phyloP scores from a whole-genome alignment of 1,140 invertebrate species.

The Pollicipes pollicipes region DNA sequence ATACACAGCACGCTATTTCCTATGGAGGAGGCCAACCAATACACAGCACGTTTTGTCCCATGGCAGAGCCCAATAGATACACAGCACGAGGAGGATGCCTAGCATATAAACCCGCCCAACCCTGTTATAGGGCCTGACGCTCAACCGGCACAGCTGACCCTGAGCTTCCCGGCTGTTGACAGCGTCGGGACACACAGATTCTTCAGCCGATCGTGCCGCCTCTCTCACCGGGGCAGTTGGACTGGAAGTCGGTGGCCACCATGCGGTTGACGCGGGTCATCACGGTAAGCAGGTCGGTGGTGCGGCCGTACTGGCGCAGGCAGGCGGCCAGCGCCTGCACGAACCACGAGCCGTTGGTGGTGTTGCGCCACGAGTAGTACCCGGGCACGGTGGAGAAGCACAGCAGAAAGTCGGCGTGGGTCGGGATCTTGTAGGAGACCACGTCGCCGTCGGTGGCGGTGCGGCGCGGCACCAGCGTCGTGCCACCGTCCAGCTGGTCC shows the following conservation, averaged over 20 bases:
- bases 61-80: not conserved
- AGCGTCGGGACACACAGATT: not conserved
- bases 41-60: too few species aligned
- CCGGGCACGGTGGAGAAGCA: constrained; percentile 86
- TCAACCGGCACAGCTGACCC: not conserved
- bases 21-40: too few species aligned
- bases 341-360: constrained; percentile 81
- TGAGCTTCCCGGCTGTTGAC: not conserved
- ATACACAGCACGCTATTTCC: too few species aligned
- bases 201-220: not conserved
- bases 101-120: too few species aligned
- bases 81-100: too few species aligned
- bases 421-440: constrained; percentile 56
- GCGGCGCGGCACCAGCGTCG: constrained; percentile 25
- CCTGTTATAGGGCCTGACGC: too few species aligned
- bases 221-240: constrained; percentile 62
- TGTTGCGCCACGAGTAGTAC: constrained; percentile 88
- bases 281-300: constrained; percentile 62
- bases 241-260: constrained; percentile 80
- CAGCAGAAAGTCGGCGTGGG: constrained; percentile 83
- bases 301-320: constrained; percentile 46
- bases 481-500: constrained; percentile 53
- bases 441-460: constrained; percentile 51
- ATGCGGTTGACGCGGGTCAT: constrained; percentile 67
- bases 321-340: constrained; percentile 76